Conservation (phyloP, 2,113 vertebrate species). For the Clarias batrachus region DNA sequence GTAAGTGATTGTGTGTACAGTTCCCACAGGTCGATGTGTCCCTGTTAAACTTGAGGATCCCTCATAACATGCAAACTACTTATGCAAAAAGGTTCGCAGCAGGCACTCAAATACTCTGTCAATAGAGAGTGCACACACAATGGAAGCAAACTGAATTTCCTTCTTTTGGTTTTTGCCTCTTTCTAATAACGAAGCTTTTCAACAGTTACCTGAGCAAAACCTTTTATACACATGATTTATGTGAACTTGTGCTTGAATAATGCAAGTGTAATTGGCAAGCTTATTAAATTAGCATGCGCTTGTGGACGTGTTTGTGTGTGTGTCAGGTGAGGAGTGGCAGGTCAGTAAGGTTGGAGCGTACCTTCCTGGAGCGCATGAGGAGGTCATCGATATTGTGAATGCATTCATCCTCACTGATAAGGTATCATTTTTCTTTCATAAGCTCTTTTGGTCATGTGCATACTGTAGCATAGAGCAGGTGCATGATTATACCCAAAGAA, state of each 20-base stretch:
- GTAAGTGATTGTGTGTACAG: too few relatives aligned
- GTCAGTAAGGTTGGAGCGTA: conserved; percentile 86
- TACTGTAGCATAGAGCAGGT: neutral
- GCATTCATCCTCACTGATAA: conserved; percentile 89
- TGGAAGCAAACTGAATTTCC: neutral
- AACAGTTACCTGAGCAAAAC: neutral
- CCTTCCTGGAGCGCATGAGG: conserved; percentile 84
- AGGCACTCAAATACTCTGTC: neutral
- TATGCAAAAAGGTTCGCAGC: neutral
- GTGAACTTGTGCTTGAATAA: neutral
- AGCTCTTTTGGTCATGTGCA: neutral
- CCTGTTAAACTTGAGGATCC: too few relatives aligned
- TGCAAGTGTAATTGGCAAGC: neutral
- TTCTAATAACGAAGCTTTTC: neutral
- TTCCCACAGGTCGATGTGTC: too few relatives aligned
- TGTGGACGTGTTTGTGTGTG: conserved; percentile 38
- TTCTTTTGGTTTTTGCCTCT: neutral
- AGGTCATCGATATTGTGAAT: conserved; percentile 83
- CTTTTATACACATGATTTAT: neutral
- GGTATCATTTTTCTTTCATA: conserved; percentile 62
- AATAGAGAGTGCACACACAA: neutral
- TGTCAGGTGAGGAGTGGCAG: conserved; percentile 88
- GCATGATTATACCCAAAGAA: neutral
- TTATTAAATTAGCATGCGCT: neutral
- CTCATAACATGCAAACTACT: neutral